These are phyloP conservation scores for Luehdorfia chinensis DNA, from an alignment of 1,140 invertebrate genomes.

Conservation along the genomic window DNA sequence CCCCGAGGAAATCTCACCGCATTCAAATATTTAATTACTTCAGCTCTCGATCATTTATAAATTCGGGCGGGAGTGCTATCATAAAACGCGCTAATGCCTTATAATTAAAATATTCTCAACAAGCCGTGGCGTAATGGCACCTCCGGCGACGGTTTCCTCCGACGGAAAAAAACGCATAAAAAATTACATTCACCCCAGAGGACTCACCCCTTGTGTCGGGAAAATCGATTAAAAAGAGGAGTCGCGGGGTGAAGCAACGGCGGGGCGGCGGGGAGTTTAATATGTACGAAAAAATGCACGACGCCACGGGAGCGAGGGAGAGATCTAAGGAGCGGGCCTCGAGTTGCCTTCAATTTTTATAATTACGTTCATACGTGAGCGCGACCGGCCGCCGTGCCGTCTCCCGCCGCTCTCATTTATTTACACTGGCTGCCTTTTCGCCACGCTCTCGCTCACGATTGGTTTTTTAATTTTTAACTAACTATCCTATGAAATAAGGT, in stretches of 20 bases:
- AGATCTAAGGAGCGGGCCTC: constrained; percentile 53
- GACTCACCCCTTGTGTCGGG: constrained; percentile 75
- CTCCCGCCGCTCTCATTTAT: constrained; percentile 15
- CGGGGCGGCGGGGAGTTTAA: constrained; percentile 64
- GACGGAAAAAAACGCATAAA: constrained; percentile 77
- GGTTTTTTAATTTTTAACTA: constrained; percentile 16
- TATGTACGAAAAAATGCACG: constrained; percentile 77
- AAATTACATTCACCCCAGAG: constrained; percentile 78
- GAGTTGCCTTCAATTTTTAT: constrained; percentile 75
- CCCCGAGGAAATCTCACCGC: constrained; percentile 73
- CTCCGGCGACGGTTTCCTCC: constrained; percentile 68
- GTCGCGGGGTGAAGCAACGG: constrained; percentile 53
- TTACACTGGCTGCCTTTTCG: constrained; percentile 7
- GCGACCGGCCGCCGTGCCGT: constrained; percentile 26
- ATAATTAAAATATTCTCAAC: constrained; percentile 79
- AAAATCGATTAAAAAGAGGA: constrained; percentile 78
- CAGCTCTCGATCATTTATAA: constrained; percentile 73
- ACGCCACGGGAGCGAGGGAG: constrained; percentile 67
- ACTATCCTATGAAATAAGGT: constrained; percentile 1
- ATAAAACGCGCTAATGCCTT: constrained; percentile 76
- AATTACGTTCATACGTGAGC: constrained; percentile 77
- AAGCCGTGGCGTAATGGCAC: constrained; percentile 77
- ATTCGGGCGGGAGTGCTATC: constrained; percentile 71
- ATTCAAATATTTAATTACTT: constrained; percentile 77
- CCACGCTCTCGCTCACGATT: neutral